Evolutionary conservation across 2,888 invertebrate genomes (phyloP).

Genomic region (Xestia sexstrigata): DNA sequence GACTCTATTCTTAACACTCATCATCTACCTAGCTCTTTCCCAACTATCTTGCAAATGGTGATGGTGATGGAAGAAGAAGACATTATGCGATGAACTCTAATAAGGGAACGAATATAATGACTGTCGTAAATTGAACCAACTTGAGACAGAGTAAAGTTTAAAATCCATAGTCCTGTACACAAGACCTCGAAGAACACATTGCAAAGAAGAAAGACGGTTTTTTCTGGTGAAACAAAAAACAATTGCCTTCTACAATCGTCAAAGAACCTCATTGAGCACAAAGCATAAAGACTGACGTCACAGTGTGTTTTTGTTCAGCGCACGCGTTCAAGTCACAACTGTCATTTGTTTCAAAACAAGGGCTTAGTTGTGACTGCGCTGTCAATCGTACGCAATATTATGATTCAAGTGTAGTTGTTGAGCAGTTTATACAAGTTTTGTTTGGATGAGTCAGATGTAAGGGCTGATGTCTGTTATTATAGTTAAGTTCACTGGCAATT

Average conservation of each 20-base stretch:
- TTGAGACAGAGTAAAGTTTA: too few relatives aligned
- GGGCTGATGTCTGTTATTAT: background rate
- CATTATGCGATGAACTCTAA: too few relatives aligned
- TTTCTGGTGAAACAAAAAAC: slow-evolving; percentile 29
- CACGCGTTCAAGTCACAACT: slow-evolving; percentile 34
- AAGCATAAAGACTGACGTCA: slow-evolving; percentile 38
- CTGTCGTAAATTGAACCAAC: too few relatives aligned
- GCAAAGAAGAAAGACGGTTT: background rate
- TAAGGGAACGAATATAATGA: too few relatives aligned
- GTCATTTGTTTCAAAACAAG: slow-evolving; percentile 53
- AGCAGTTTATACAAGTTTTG: slow-evolving; percentile 7
- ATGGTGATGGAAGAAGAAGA: too few relatives aligned
- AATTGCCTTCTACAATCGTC: slow-evolving; percentile 8
- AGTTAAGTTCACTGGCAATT: background rate
- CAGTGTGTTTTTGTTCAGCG: slow-evolving; percentile 29
- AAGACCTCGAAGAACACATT: background rate
- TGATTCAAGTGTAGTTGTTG: slow-evolving; percentile 16
- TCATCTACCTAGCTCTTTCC: too few relatives aligned
- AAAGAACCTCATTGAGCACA: slow-evolving; percentile 38
- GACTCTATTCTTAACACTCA: too few relatives aligned
- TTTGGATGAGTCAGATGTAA: slow-evolving; percentile 23
- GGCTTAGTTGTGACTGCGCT: slow-evolving; percentile 19
- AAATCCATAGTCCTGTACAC: too few relatives aligned
- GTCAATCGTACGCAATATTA: slow-evolving; percentile 34
- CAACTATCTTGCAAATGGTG: too few relatives aligned